Evolutionary conservation across 2,797 vertebrate species (phyloP).

Genomic region (Amphiprion clarkii): DNA sequence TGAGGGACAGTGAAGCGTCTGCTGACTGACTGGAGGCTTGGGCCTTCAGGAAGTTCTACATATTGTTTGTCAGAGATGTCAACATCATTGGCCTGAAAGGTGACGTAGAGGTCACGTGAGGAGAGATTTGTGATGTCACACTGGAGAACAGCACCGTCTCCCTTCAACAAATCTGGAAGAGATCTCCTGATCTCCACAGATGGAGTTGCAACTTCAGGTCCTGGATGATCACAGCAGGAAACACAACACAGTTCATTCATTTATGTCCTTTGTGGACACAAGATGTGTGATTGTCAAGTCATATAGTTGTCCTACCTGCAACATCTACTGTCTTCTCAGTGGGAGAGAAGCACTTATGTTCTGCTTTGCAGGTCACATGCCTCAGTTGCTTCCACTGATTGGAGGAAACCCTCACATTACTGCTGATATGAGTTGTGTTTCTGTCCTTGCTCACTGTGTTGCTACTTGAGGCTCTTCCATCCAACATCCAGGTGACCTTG

Average conservation of each 20-base stretch:
- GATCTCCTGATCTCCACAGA: slow-evolving; percentile 71
- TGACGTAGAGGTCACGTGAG: slow-evolving; percentile 65
- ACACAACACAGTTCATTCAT: background rate
- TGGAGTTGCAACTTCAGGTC: slow-evolving; percentile 26
- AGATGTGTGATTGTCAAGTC: too few relatives aligned
- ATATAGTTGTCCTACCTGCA: too few relatives aligned
- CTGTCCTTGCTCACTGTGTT: too few relatives aligned
- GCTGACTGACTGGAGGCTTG: slow-evolving; percentile 53
- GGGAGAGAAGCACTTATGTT: too few relatives aligned
- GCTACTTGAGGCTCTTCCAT: accelerated
- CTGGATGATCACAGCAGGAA: slow-evolving; percentile 44
- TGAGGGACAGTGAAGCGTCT: slow-evolving; percentile 44
- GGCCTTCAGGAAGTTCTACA: slow-evolving; percentile 48
- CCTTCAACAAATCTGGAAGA: slow-evolving; percentile 40
- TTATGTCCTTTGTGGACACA: too few relatives aligned
- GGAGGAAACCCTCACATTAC: too few relatives aligned
- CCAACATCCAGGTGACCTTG: slow-evolving; percentile 57
- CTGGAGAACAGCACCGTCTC: slow-evolving; percentile 54
- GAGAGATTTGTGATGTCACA: slow-evolving; percentile 68
- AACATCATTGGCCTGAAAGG: slow-evolving; percentile 37
- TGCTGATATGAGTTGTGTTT: too few relatives aligned
- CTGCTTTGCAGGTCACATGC: too few relatives aligned
- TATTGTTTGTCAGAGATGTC: slow-evolving; percentile 27
- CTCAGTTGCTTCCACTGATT: too few relatives aligned
- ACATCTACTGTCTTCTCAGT: too few relatives aligned